Conservation (phyloP, 2,888 invertebrate genomes). For the Apotomis turbidana region DNA sequence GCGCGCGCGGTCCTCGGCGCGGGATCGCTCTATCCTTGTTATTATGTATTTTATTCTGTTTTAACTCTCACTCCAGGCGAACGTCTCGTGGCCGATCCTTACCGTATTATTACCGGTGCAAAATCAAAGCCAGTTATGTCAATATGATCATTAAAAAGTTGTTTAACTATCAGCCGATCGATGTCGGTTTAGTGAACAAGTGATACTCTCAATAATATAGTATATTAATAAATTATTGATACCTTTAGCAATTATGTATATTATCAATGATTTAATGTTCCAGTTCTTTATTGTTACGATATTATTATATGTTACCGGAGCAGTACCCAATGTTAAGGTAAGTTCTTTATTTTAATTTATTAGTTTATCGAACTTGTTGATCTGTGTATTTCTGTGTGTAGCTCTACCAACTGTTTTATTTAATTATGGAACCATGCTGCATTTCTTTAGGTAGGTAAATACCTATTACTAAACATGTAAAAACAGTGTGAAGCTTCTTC, state of each 20-base stretch:
- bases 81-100: constrained; percentile 62
- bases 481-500: too few species aligned
- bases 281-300: constrained; percentile 68
- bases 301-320: constrained; percentile 66
- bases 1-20: constrained; percentile 47
- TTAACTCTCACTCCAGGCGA: constrained; percentile 69
- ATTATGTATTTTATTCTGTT: constrained; percentile 72
- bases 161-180: constrained; percentile 55
- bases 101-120: constrained; percentile 53
- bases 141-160: constrained; percentile 69
- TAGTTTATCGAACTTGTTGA: neutral
- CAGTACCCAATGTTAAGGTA: constrained; percentile 72
- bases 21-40: constrained; percentile 64
- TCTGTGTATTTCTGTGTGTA: neutral
- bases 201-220: constrained; percentile 49
- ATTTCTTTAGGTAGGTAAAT: neutral
- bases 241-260: constrained; percentile 64
- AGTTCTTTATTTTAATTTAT: constrained; percentile 47
- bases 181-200: constrained; percentile 66
- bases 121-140: constrained; percentile 59
- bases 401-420: too few species aligned
- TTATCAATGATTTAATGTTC: constrained; percentile 65
- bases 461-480: neutral
- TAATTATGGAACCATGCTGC: too few species aligned
- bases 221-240: constrained; percentile 20